Base-by-base conservation (phyloP, 1,140 invertebrate genomes). In the Phortica variegata region DNA sequence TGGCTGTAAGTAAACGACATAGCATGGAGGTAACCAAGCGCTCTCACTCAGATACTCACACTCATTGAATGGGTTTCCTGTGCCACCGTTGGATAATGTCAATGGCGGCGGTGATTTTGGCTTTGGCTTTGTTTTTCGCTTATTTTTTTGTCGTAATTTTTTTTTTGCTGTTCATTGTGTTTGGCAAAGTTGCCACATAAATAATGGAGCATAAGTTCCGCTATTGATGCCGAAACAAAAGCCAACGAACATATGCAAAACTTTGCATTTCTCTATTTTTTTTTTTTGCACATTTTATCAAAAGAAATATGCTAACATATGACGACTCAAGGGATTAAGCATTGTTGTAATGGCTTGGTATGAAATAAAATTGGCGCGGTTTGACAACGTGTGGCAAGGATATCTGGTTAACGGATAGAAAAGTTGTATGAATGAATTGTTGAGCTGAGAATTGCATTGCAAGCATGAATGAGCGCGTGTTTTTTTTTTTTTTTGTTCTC, bases 261-360 rank as follows among this genome's bases (percentile, higher is more conserved):
- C n/a, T n/a, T n/a, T n/a, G n/a, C n/a, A n/a, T n/a, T n/a, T n/a
- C n/a, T n/a, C n/a, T n/a, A n/a, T n/a, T n/a, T n/a, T n/a, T n/a
- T n/a, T n/a, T n/a, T n/a, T n/a, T n/a, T n/a, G n/a, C n/a, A n/a
- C n/a, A n/a, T n/a, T 38, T 38, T 34, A 31, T 36, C 23, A 40
- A 41, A 13, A 31, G 31, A 6, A 20, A 21, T 43, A 42, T 48
- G 45, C 42, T 21, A 53, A 61, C 60, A 65, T 69, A 69, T 69
- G 65, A n/a, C n/a, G n/a, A 70, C 65, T 65, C 65, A 56, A 43
- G 65, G 70, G 63, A 68, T 68, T 68, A 68, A 70, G 65, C 61
- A 65, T 69, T 69, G 65, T 70, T 61, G 56, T 46, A 60, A 58
- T 58, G 52, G 54, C n/a, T n/a, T n/a, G n/a, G 23, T 6, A 26